These are phyloP conservation scores for Hiodon alosoides DNA, from an alignment of 2,113 vertebrate species.

Conservation along the genomic window DNA sequence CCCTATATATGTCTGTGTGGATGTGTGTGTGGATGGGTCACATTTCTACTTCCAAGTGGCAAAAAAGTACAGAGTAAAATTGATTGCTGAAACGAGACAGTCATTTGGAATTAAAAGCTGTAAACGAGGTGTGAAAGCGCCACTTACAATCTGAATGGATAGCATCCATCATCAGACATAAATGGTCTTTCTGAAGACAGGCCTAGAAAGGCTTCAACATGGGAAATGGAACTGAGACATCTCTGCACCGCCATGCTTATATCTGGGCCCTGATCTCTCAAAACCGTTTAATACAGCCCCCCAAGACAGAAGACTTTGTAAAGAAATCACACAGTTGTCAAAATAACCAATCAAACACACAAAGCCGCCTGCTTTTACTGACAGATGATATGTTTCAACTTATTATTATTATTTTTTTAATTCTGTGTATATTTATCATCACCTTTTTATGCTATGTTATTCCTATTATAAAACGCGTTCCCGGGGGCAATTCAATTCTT, in stretches of 20 bases:
- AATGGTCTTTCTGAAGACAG: conserved; percentile 46
- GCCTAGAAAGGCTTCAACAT: conserved; percentile 43
- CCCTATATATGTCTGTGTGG: too few relatives aligned
- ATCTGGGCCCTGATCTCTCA: conserved; percentile 63
- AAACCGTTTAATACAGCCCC: conserved; percentile 57
- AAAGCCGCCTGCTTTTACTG: conserved; percentile 16
- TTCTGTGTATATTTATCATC: background rate
- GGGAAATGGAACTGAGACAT: conserved; percentile 39
- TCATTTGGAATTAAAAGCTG: conserved; percentile 83
- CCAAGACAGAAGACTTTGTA: conserved; percentile 48
- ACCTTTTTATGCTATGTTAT: background rate
- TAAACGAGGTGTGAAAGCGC: conserved; percentile 72
- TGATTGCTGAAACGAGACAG: conserved; percentile 71
- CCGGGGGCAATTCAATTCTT: too few relatives aligned
- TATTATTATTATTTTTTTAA: background rate
- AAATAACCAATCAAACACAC: conserved; percentile 45
- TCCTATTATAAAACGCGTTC: too few relatives aligned
- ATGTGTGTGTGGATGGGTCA: conserved; percentile 37
- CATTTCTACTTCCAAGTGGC: conserved; percentile 77
- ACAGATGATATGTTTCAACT: conserved; percentile 6
- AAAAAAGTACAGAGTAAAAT: conserved; percentile 52
- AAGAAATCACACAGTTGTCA: conserved; percentile 41
- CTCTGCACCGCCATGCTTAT: conserved; percentile 44
- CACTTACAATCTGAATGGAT: conserved; percentile 79
- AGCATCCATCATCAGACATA: conserved; percentile 68